Evolutionary conservation across 2,888 invertebrate species (phyloP).

Genomic region (Netelia melanura): DNA sequence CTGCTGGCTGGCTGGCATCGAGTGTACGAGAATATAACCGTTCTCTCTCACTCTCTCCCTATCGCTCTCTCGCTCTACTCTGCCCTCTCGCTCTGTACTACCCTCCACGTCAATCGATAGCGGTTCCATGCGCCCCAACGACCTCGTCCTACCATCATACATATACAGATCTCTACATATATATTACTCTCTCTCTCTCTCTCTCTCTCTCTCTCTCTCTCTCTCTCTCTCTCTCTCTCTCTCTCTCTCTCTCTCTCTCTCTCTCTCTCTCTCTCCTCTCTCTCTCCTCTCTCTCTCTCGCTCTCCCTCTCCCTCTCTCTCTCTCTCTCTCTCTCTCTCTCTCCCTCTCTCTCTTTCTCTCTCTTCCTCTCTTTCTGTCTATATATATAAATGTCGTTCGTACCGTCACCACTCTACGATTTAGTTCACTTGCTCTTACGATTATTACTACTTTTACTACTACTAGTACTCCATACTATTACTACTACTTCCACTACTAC

Average conservation of each 20-base stretch:
- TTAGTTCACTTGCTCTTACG: slow-evolving; percentile 50
- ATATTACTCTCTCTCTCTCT: too few species aligned
- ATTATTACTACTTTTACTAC: slow-evolving; percentile 58
- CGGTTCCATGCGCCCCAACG: slow-evolving; percentile 78
- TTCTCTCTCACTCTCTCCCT: neutral
- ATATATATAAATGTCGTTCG: slow-evolving; percentile 3
- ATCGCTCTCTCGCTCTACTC: neutral
- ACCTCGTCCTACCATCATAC: slow-evolving; percentile 67
- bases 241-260: too few species aligned
- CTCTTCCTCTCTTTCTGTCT: neutral
- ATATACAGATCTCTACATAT: neutral
- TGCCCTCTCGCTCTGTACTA: neutral
- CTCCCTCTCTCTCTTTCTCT: too few species aligned
- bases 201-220: too few species aligned
- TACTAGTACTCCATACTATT: neutral
- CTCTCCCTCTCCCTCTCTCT: too few species aligned
- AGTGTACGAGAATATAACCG: slow-evolving; percentile 35
- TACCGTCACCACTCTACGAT: slow-evolving; percentile 26
- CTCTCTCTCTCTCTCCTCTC: too few species aligned
- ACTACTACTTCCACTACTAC: neutral
- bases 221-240: too few species aligned
- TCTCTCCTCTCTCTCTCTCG: too few species aligned
- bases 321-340: too few species aligned
- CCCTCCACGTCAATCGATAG: slow-evolving; percentile 78
- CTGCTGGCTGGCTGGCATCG: slow-evolving; percentile 51